Conservation (phyloP, 1,140 invertebrate genomes). For the Diorhabda elongata region DNA sequence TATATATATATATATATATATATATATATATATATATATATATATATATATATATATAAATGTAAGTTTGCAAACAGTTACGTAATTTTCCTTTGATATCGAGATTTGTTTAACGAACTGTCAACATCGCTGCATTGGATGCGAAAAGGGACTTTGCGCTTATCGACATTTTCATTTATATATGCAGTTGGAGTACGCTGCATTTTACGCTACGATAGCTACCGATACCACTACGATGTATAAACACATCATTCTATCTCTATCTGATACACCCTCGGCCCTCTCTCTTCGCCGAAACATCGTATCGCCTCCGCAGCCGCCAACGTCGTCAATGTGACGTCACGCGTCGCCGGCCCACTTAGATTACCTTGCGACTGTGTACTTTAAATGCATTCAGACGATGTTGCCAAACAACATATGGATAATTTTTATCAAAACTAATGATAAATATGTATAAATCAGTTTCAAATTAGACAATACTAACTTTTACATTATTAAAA, state of each 20-base stretch:
- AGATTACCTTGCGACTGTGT: background rate
- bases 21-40: too few relatives aligned
- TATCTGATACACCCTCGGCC: background rate
- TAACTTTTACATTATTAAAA: too few relatives aligned
- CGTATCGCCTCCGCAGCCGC: conserved; percentile 9
- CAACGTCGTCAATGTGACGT: conserved; percentile 19
- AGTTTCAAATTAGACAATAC: too few relatives aligned
- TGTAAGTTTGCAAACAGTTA: too few relatives aligned
- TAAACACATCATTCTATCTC: background rate
- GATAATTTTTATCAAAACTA: background rate
- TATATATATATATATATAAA: too few relatives aligned
- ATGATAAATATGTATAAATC: too few relatives aligned
- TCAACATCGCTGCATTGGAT: too few relatives aligned
- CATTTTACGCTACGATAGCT: conserved; percentile 28
- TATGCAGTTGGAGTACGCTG: conserved; percentile 31
- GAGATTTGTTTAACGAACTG: too few relatives aligned
- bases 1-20: too few relatives aligned
- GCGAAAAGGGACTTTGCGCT: background rate
- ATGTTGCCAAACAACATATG: background rate
- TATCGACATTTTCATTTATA: conserved; percentile 13
- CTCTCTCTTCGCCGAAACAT: background rate
- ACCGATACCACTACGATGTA: conserved; percentile 5
- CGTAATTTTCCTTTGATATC: too few relatives aligned
- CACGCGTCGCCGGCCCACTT: conserved; percentile 11
- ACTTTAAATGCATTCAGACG: background rate